These are phyloP conservation scores for Brachionus asplanchnoidis DNA, from an alignment of 1,140 invertebrate species.

Conservation along the genomic window DNA sequence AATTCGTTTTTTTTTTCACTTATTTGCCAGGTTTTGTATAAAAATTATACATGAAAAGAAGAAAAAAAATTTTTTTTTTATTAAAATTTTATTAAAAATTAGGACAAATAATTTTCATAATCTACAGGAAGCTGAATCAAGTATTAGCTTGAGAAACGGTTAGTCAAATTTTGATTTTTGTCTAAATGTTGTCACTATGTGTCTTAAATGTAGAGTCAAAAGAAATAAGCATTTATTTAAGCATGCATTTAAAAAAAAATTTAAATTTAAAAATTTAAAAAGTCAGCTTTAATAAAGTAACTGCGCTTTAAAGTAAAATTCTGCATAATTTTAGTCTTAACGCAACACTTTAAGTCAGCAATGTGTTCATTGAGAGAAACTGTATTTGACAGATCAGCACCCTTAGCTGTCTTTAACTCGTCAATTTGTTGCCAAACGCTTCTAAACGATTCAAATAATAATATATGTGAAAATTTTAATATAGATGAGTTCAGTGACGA, in stretches of 20 bases:
- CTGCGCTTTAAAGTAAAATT: neutral
- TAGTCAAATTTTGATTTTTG: neutral
- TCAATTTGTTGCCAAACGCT: neutral
- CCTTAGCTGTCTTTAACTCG: slow-evolving; percentile 27
- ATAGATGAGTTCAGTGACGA: slow-evolving; percentile 8
- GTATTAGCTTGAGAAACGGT: neutral
- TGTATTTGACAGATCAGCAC: neutral
- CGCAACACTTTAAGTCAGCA: neutral
- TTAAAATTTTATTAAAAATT: neutral
- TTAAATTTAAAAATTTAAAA: neutral
- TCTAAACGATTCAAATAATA: slow-evolving; percentile 31
- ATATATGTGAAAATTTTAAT: neutral
- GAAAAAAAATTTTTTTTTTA: neutral
- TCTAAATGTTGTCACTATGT: neutral
- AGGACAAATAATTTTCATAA: neutral
- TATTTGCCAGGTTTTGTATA: no score
- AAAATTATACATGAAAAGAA: neutral
- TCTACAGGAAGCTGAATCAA: neutral
- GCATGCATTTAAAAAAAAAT: neutral
- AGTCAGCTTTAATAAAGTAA: neutral
- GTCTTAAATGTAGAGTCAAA: neutral
- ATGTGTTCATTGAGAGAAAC: neutral
- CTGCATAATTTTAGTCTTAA: neutral
- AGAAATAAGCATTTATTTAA: neutral
- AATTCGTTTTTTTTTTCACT: no score